Conservation (phyloP, 2,888 invertebrate genomes). For the Habrosyne pyritoides region DNA sequence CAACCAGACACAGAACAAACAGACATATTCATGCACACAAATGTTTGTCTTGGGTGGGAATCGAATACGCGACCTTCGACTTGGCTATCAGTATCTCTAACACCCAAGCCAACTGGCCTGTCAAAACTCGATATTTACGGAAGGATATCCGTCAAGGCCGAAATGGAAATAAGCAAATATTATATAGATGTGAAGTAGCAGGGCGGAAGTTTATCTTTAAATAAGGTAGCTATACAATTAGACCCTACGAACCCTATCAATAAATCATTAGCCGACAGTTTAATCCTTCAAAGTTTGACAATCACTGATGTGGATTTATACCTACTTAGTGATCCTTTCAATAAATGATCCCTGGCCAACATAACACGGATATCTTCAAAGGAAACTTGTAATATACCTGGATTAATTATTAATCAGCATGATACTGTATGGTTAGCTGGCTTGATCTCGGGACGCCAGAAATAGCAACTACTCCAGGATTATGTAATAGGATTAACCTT, state of each 20-base stretch:
- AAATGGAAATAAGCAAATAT: no score
- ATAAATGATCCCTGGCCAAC: not conserved
- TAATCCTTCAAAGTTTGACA: not conserved
- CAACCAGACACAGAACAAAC: no score
- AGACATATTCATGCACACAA: no score
- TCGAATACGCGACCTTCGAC: no score
- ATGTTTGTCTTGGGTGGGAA: no score
- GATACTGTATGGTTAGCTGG: slow-evolving; percentile 18
- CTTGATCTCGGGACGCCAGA: not conserved
- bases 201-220: no score
- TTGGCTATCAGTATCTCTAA: no score
- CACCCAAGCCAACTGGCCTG: no score
- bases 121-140: no score
- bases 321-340: not conserved
- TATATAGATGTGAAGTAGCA: no score
- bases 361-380: slow-evolving; percentile 18
- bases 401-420: slow-evolving; percentile 26
- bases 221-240: not conserved
- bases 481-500: not conserved
- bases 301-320: not conserved
- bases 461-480: not conserved
- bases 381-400: slow-evolving; percentile 12
- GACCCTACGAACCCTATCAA: not conserved
- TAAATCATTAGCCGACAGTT: not conserved
- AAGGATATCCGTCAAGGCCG: no score